phyloP scores from a whole-genome alignment of 2,113 vertebrate species.

The Chinchilla lanigera region DNA sequence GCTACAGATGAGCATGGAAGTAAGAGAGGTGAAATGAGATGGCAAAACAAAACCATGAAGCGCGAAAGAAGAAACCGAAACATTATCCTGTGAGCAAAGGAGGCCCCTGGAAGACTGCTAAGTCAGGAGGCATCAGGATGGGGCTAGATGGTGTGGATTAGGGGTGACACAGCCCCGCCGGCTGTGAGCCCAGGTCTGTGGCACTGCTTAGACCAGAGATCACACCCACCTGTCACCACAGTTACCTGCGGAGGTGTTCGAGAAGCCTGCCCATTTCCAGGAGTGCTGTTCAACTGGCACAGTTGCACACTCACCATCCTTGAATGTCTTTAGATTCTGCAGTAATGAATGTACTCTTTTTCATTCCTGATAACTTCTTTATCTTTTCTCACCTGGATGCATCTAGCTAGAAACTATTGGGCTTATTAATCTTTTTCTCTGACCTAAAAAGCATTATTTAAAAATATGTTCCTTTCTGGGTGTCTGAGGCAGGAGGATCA shows the following conservation, averaged over 20 bases:
- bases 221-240: neutral
- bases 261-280: neutral
- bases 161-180: neutral
- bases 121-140: neutral
- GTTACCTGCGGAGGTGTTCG: neutral
- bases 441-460: neutral
- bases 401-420: neutral
- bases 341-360: neutral
- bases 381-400: neutral
- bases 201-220: neutral
- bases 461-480: neutral
- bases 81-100: neutral
- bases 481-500: neutral
- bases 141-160: neutral
- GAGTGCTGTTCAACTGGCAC: neutral
- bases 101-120: neutral
- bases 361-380: neutral
- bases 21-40: neutral
- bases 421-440: neutral
- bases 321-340: neutral
- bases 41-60: neutral
- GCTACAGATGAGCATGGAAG: neutral
- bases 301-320: neutral
- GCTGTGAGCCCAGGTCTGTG: neutral
- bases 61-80: neutral